Conservation (phyloP, 2,797 vertebrate species). For the Stomatorhinus walkeri region DNA sequence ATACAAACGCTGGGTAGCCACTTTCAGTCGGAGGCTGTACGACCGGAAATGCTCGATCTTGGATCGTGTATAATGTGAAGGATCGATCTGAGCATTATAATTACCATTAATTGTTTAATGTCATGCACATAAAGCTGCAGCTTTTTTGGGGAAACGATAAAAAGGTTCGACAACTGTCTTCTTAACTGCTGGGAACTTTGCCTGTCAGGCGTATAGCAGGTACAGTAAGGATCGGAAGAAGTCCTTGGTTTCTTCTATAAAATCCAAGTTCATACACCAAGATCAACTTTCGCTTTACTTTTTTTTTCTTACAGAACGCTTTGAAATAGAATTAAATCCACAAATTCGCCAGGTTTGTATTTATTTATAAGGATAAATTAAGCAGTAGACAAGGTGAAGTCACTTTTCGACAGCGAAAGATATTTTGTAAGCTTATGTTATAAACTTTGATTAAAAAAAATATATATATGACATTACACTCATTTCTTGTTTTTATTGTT, state of each 20-base stretch:
- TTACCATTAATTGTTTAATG: not conserved
- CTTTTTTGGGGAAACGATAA: not conserved
- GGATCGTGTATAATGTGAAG: not conserved
- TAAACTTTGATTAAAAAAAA: not conserved
- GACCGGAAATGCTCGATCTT: not conserved
- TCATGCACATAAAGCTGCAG: not conserved
- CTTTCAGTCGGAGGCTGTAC: not conserved
- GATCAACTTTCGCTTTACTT: not conserved
- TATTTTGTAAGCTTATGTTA: not conserved
- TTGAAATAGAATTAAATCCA: not conserved
- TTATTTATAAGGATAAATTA: not conserved
- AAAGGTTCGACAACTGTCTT: not conserved
- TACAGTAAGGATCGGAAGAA: not conserved
- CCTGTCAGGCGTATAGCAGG: not conserved
- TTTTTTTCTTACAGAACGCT: not conserved
- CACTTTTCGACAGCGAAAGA: not conserved
- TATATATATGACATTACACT: not conserved
- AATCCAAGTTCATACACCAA: not conserved
- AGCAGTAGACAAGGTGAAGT: not conserved
- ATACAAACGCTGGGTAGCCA: not conserved
- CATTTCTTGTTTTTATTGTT: not conserved
- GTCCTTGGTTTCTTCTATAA: not conserved
- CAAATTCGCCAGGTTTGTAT: not conserved
- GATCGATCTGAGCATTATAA: not conserved
- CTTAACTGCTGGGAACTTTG: not conserved